Base-by-base conservation (phyloP, 1,140 invertebrate species). In the Nebria ingens region DNA sequence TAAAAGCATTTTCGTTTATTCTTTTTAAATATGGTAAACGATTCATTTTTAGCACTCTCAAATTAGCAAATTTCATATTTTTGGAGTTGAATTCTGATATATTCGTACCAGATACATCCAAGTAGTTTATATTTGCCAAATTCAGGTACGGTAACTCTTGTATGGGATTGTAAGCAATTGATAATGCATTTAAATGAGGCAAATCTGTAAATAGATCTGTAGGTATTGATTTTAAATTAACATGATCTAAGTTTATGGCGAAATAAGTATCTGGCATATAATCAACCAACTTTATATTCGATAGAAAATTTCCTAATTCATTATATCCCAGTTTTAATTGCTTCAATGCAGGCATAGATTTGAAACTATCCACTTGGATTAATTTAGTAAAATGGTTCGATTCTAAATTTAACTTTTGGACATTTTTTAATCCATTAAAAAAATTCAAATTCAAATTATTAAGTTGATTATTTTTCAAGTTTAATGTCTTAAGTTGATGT, bases 391-490 rank as follows among this genome's bases (percentile, higher is more conserved):
- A n/a, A n/a, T n/a, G n/a, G 55, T 69, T 70, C 42, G 56, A 68
- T 58, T 64, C 66, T 45, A 80, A 63, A 59, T 75, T 67, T 4
- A 80, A 68, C 59, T 71, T 66, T 1, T 63, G 62, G 45, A 79
- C 61, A 57, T 69, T 65, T 1, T 61, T 62, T 53, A 75, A 59
- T 19, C 62, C 59, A 42, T 62, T 63, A 54, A 79, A 79, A 0
- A 71, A 59, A 13, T 68, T 63, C 21, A 60, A 56, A 53, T 73
- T 50, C 13, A 79, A 63, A n/a, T 51, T 62, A 34, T 66, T 65
- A 13, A 80, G 58, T 55, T 66, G 34, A 61, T 80, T 80, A 51
- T 74, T 56, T 54, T 75, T 77, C 51, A 80, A 68, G 67, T 78
- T 73, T 15, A 79, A 62, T 19, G 62, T 54, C 56, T 59, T 65